These are phyloP conservation scores for Hystrix cristata DNA, from an alignment of 2,113 vertebrate genomes.

Conservation along the genomic window DNA sequence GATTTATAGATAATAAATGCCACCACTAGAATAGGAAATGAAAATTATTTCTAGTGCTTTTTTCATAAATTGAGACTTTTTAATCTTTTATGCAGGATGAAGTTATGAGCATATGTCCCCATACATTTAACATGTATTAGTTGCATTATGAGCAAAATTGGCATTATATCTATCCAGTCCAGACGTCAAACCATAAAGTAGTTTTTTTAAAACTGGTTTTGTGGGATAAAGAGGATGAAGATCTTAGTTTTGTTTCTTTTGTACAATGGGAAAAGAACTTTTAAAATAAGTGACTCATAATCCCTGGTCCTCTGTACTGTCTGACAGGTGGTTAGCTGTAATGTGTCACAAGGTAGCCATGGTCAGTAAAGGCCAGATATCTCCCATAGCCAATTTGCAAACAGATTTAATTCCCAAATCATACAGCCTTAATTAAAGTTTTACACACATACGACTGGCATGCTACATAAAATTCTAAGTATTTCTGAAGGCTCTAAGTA, in stretches of 20 bases:
- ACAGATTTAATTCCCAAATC: neutral
- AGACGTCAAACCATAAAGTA: neutral
- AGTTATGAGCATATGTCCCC: neutral
- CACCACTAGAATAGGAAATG: neutral
- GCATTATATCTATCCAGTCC: neutral
- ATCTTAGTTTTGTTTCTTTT: neutral
- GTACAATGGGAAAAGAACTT: neutral
- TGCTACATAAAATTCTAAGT: neutral
- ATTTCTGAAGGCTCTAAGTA: neutral
- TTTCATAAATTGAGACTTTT: constrained; percentile 43
- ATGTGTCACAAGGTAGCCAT: neutral
- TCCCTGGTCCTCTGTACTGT: neutral
- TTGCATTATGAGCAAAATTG: neutral
- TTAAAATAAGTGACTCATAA: neutral
- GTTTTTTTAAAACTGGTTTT: neutral
- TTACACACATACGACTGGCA: neutral
- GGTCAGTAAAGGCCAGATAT: neutral
- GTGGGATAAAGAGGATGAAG: neutral
- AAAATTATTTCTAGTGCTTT: constrained; percentile 44
- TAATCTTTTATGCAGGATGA: constrained; percentile 52
- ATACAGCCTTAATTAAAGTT: neutral
- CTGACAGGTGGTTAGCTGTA: neutral
- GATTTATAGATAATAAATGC: constrained; percentile 30
- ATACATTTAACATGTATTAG: neutral
- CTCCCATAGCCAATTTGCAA: neutral